Evolutionary conservation across 2,888 invertebrate species (phyloP), one percentile per base, ranked within the genome.

Genomic region (Dastarcus helophoroides): DNA sequence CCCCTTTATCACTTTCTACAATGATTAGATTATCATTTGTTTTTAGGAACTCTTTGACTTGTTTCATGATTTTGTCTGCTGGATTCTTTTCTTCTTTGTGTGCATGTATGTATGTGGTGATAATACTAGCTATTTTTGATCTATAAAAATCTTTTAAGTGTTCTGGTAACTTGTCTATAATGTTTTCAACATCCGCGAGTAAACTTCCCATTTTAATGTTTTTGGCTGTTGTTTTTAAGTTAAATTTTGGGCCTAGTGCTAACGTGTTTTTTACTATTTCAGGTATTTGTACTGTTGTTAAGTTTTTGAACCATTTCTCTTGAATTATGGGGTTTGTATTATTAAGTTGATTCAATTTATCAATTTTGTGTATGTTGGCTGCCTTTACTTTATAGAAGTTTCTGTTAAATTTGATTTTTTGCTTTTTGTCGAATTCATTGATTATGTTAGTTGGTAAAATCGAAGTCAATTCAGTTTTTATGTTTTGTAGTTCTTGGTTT

Each of bases 221-320:
- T 10, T 11, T 29, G 3, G n/a, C 9, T 22, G 13, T 8, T 7
- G 17, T 5, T 9, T n/a, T 8, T 10, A 29, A 9, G 12, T 12
- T 22, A 11, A 29, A 29, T 17, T 29, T 29, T 11, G 29, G 12
- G 9, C 29, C 29, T 15, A 29, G 14, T 29, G 29, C 15, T 9
- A 29, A 22, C 4, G 22, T 13, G 9, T 12, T 12, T 29, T 29
- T 15, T 9, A 29, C 22, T 13, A 22, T 4, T 22, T 29, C 15
- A 2, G 29, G 22, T 11, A 29, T 29, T 22, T 22, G 10, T 5
- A 22, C 10, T 29, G 29, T n/a, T n/a, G n/a, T n/a, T n/a, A n/a
- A n/a, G n/a, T n/a, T n/a, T n/a, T n/a, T n/a, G n/a, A n/a, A n/a
- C n/a, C n/a, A n/a, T n/a, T n/a, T n/a, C n/a, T n/a, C n/a, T n/a